phyloP scores from a whole-genome alignment of 2,113 vertebrate genomes.

The Mastomys natalensis region DNA sequence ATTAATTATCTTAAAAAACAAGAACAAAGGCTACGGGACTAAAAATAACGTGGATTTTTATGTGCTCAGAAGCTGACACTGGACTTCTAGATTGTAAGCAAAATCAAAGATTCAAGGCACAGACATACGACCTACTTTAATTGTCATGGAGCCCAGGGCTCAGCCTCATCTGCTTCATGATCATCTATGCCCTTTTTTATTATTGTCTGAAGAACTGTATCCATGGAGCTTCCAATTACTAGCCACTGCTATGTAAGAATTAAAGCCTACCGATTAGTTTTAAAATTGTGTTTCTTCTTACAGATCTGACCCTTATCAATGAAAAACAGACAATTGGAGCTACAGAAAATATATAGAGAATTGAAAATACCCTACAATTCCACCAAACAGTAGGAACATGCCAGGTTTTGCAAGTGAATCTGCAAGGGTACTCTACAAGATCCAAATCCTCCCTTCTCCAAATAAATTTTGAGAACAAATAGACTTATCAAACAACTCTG shows the following conservation, averaged over 20 bases:
- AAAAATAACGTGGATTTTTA: neutral
- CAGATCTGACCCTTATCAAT: neutral
- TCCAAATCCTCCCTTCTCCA: neutral
- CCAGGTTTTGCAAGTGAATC: neutral
- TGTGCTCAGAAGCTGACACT: neutral
- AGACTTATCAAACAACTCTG: neutral
- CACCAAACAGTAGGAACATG: neutral
- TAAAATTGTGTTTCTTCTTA: neutral
- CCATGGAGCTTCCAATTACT: neutral
- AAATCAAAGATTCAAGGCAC: neutral
- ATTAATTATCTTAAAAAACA: neutral
- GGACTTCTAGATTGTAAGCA: neutral
- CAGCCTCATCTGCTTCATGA: neutral
- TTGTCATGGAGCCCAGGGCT: neutral
- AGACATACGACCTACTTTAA: neutral
- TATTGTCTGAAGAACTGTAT: neutral
- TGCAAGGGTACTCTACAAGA: neutral
- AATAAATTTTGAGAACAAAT: neutral
- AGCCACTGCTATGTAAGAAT: neutral
- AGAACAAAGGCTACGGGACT: neutral
- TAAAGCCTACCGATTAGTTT: neutral
- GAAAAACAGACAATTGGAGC: neutral
- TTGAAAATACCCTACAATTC: neutral
- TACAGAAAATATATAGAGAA: neutral
- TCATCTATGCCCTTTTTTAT: neutral